phyloP scores from a whole-genome alignment of 2,113 vertebrate genomes.

The Crotalus viridis region DNA sequence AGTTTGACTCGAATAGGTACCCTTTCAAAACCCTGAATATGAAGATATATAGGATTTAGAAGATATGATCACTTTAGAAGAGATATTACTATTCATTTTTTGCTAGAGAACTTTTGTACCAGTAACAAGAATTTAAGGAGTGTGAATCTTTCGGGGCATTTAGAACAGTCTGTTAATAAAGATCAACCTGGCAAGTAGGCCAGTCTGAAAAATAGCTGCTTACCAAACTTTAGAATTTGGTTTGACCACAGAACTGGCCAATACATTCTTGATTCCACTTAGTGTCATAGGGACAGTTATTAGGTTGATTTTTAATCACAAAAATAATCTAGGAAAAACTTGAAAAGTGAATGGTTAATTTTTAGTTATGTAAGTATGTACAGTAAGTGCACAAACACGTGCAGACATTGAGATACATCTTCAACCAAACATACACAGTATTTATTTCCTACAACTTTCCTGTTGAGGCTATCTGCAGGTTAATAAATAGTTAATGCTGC shows the following conservation, averaged over 20 bases:
- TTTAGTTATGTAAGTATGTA: background rate
- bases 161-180: background rate
- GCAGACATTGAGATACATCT: background rate
- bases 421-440: background rate
- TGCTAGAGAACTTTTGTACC: background rate
- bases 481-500: conserved; percentile 19
- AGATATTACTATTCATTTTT: background rate
- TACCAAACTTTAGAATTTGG: too few relatives aligned
- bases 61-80: background rate
- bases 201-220: background rate
- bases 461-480: background rate
- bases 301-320: background rate
- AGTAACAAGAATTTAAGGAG: background rate
- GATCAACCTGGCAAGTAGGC: background rate
- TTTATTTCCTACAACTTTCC: conserved; percentile 8
- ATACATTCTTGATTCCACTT: background rate
- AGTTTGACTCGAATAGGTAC: too few relatives aligned
- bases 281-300: background rate
- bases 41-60: background rate
- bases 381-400: background rate
- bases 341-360: conserved; percentile 2
- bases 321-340: background rate
- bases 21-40: background rate
- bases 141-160: background rate
- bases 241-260: background rate